Evolutionary conservation across 30 jellyfish, hydroid and myxozoan genomes (phyloP), one percentile per base, ranked within the genome.

Genomic region (Aurelia aurita complex sp. Pacific): DNA sequence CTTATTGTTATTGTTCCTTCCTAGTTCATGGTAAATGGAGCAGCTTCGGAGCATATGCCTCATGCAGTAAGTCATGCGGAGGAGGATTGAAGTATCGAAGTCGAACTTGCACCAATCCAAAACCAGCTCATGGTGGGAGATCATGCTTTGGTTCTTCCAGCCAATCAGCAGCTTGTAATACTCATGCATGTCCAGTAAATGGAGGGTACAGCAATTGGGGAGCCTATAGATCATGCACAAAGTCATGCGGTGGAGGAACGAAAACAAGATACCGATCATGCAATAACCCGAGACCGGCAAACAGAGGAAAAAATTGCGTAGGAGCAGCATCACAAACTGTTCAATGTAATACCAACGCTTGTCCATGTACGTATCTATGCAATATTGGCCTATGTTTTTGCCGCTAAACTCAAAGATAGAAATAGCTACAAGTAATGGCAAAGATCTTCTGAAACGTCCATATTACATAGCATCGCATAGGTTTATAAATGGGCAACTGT

Each of bases 11-110:
- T 46, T 46, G 51, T 46, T 46, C 57, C 7, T 2, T 46, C 57
- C 7, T 90, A 64, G 89, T 87, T 10, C 76, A 92, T 87, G 98
- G 98, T n/a, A 86, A 86, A 2, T 92, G 97, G 97, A 85, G 98
- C 54, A 69, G 53, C 14, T 92, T 83, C 85, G 89, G 98, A 11
- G 73, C 74, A 3, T 92, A 64, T 53, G 70, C 89, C 5, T 50
- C 60, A 2, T 92, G 98, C 83, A 81, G 81, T 65, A 72, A 38
- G 64, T 50, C 88, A 35, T 92, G 98, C 70, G 98, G 97, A 8
- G 78, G 92, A 32, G 98, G 97, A 61, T 91, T 81, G 18, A 95
- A 87, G 57, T 73, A 78, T 80, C 55, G 97, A 60, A 65, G 54
- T 1, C 50, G 98, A 43, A 63, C 79, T 10, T 92, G 98, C 86